A percentile compares a stretch with the other conserved stretches of the same genome.
phyloP scores from a whole-genome alignment of 2,797 vertebrate genomes.

The Cheirogaleus major region DNA sequence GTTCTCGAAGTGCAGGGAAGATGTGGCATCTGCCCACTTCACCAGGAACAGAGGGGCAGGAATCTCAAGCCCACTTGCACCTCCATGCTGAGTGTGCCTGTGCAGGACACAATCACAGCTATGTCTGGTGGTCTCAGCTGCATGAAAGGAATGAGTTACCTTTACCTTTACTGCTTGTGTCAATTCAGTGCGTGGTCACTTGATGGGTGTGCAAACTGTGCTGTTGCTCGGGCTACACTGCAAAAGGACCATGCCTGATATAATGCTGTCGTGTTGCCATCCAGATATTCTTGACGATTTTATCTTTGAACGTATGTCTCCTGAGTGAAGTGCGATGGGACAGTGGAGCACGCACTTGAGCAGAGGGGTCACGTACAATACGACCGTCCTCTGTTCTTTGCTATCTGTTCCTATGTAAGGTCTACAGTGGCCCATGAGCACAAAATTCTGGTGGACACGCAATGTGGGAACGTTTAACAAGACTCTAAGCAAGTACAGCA shows the following conservation, averaged over 20 bases:
- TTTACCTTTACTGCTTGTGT: too few species aligned
- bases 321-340: background rate
- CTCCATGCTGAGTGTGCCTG: too few species aligned
- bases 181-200: background rate
- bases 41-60: background rate
- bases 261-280: background rate
- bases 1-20: background rate
- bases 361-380: background rate
- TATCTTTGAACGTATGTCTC: background rate
- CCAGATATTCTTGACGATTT: background rate
- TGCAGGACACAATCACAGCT: background rate
- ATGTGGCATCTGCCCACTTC: too few species aligned
- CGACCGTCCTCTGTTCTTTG: background rate
- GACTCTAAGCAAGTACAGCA: background rate
- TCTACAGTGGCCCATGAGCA: background rate
- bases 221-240: rapidly evolving
- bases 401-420: background rate
- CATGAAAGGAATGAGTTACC: background rate
- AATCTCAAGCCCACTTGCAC: too few species aligned
- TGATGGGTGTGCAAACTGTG: too few species aligned
- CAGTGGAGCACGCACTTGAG: background rate
- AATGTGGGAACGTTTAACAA: background rate
- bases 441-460: background rate
- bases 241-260: background rate
- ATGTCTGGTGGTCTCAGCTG: rapidly evolving